Percentiles rank a stretch among this genome's conserved stretches.
Evolutionary conservation across 2,888 invertebrate genomes (phyloP).

Genomic region (Osmoderma eremita): DNA sequence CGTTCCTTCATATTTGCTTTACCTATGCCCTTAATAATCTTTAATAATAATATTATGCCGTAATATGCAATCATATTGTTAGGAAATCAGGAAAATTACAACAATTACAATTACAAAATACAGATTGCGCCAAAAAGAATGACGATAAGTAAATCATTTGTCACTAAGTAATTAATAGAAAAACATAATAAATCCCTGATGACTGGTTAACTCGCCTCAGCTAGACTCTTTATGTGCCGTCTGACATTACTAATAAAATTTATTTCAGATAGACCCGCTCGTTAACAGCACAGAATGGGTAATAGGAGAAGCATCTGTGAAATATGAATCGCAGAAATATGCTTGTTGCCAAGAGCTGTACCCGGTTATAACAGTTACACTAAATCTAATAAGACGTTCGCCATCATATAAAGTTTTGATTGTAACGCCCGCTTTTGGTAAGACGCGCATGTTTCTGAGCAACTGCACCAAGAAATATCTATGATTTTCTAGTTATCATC

Average conservation of each 20-base stretch:
- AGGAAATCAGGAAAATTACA: no score
- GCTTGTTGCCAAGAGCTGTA: constrained; percentile 69
- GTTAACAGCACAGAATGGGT: constrained; percentile 65
- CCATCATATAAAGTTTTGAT: constrained; percentile 71
- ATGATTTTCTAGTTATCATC: constrained; percentile 66
- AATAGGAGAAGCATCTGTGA: constrained; percentile 61
- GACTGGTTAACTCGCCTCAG: no score
- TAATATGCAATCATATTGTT: no score
- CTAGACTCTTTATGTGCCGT: no score
- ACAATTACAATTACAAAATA: no score
- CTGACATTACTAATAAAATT: neutral
- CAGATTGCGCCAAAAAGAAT: no score
- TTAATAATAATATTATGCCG: no score
- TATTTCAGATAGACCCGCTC: constrained; percentile 54
- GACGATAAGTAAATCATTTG: no score
- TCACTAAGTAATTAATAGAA: no score
- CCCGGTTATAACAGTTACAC: constrained; percentile 65
- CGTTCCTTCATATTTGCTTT: no score
- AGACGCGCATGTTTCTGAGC: constrained; percentile 43
- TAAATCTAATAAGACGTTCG: constrained; percentile 68
- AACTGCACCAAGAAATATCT: neutral
- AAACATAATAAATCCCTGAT: no score
- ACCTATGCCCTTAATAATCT: no score
- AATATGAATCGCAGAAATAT: constrained; percentile 63
- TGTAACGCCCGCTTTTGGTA: constrained; percentile 71